Base-by-base conservation (phyloP, 2,888 invertebrate genomes). In the Laspeyria flexula region DNA sequence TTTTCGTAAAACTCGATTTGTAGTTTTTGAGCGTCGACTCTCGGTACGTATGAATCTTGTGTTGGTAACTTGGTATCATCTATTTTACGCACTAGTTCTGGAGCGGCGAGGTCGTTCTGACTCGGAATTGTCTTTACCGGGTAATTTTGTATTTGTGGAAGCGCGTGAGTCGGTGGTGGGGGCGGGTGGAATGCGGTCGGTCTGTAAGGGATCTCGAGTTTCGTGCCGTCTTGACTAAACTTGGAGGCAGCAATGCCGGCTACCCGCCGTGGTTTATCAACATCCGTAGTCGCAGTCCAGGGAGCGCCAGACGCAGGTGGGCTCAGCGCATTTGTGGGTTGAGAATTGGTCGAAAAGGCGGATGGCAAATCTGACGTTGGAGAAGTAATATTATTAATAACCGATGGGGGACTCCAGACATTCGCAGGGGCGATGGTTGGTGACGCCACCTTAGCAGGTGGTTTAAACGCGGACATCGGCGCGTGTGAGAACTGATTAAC, bases 401-500 rank as follows among this genome's bases (percentile, higher is more conserved):
- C 65, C 11, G 92, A 90, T 0, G 92, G 88, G 0, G 93, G 91
- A 63, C 86, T 88, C 92, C 92, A 92, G 18, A 92, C 73, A 63
- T 83, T 83, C 0, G 86, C 72, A 1, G 84, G 82, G 7, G 85
- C 82, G 16, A 70, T 68, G 5, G 78, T 82, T 3, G 92, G 91
- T 6, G 86, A 92, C 21, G 75, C 75, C 50, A 85, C 85, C 62
- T 85, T 92, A 50, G 90, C 86, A 52, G 90, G 92, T 0, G 95
- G 96, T 61, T 95, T 94, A 73, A 96, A 96, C 2, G 96, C 96
- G 7, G 96, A 96, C 90, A 95, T 94, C 0, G 96, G 95, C 0
- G 96, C 96, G 77, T 96, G 96, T 16, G 95, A 96, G 72, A 96
- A 96, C 66, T 96, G 94, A 76, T 96, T 96, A 0, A 95, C 93